Conservation (phyloP, 2,113 vertebrate genomes). For the Tapirus terrestris region DNA sequence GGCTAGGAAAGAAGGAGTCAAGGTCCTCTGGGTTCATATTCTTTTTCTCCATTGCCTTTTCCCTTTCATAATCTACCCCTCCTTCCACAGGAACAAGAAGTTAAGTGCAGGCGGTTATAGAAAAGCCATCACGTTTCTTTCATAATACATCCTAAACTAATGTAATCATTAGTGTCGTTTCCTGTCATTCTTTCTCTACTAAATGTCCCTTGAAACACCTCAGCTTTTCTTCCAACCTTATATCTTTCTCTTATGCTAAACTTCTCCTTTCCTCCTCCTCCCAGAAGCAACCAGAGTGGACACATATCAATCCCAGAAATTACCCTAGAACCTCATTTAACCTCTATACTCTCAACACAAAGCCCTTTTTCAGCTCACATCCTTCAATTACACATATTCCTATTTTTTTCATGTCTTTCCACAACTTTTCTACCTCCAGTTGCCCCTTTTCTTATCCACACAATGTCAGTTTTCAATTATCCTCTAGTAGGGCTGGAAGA, state of each 20-base stretch:
- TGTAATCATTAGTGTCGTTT: not conserved
- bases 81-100: not conserved
- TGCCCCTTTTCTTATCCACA: not conserved
- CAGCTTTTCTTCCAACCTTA: not conserved
- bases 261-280: not conserved
- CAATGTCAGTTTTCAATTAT: slow-evolving; percentile 5
- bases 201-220: not conserved
- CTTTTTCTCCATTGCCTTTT: not conserved
- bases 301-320: not conserved
- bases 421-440: not conserved
- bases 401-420: not conserved
- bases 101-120: not conserved
- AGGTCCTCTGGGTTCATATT: not conserved
- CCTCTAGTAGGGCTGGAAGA: not conserved
- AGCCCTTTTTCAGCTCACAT: not conserved
- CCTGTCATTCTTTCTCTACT: not conserved
- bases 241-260: not conserved
- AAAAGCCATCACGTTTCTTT: not conserved
- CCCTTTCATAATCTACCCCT: not conserved
- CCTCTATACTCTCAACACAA: not conserved
- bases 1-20: not conserved
- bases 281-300: not conserved
- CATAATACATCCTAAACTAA: not conserved
- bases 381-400: not conserved
- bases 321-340: not conserved